A percentile compares a stretch with the other conserved stretches of the same genome.
These are phyloP conservation scores for Ooceraea biroi DNA, from an alignment of 1,140 invertebrate genomes.

Conservation along the genomic window DNA sequence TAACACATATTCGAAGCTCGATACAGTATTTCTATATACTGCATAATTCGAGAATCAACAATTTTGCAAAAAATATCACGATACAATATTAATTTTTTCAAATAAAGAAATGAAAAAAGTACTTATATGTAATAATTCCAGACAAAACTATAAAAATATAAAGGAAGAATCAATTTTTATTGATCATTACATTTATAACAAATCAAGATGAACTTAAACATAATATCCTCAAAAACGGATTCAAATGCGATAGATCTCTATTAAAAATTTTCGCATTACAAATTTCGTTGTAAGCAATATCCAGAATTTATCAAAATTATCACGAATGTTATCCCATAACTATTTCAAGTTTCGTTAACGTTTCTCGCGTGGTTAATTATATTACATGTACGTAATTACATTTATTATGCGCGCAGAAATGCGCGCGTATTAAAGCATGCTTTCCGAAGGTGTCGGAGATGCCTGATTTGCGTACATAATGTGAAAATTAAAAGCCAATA, in stretches of 20 bases:
- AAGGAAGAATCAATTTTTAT: background rate
- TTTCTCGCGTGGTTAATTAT: background rate
- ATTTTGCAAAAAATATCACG: background rate
- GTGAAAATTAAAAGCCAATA: slow-evolving; percentile 32
- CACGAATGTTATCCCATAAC: background rate
- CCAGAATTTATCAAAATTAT: too few species aligned
- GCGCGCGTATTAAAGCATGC: slow-evolving; percentile 7
- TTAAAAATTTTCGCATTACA: slow-evolving; percentile 1
- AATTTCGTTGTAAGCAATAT: too few species aligned
- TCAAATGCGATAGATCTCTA: background rate
- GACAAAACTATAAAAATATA: background rate
- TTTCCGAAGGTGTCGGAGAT: background rate
- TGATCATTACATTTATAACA: background rate
- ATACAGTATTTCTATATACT: background rate
- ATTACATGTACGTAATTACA: slow-evolving; percentile 14
- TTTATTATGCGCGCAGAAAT: too few species aligned
- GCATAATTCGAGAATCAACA: background rate
- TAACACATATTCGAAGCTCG: background rate
- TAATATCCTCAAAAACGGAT: background rate
- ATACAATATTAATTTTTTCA: background rate
- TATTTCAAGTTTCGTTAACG: background rate
- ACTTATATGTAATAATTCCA: background rate
- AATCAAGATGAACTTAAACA: background rate
- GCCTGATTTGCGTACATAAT: background rate
- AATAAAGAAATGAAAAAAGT: too few species aligned